Conservation (phyloP, 1,140 invertebrate genomes). For the Sminthurides bifidus region DNA sequence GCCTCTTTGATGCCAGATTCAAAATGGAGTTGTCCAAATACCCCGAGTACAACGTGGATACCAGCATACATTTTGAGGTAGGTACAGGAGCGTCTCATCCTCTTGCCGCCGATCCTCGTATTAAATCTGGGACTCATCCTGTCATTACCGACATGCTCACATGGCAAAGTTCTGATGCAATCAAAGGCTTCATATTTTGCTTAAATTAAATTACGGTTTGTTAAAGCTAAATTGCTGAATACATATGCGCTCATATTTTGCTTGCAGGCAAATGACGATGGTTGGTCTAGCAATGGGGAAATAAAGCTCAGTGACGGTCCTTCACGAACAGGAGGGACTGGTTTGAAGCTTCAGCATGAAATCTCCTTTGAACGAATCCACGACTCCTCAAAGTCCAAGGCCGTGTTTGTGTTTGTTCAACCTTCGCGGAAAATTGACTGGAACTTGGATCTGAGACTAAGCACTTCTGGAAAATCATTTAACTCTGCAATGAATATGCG, state of each 20-base stretch:
- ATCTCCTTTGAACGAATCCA: constrained; percentile 7
- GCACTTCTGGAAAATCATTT: constrained; percentile 24
- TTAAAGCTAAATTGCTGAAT: constrained; percentile 6
- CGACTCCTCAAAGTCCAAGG: constrained; percentile 8
- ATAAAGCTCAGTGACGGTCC: constrained; percentile 11
- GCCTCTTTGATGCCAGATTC: no score
- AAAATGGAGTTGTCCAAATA: no score
- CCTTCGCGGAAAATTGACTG: constrained; percentile 19
- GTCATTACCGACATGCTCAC: no score
- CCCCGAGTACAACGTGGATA: no score
- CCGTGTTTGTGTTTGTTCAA: constrained; percentile 12
- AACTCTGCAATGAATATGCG: constrained; percentile 29
- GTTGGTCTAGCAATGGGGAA: neutral
- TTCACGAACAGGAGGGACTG: constrained; percentile 13
- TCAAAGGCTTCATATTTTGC: no score
- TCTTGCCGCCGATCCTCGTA: no score
- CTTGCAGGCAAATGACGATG: constrained; percentile 9
- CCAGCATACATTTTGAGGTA: no score
- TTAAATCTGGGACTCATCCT: no score
- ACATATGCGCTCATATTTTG: constrained; percentile 6
- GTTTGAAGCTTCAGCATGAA: constrained; percentile 13
- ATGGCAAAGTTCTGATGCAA: no score
- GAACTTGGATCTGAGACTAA: constrained; percentile 21
- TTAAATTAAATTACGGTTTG: no score
- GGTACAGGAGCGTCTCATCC: no score